Percentiles rank a stretch among this genome's conserved stretches.
These are phyloP conservation scores for Notothenia rossii DNA, from an alignment of 2,113 vertebrate genomes.

Conservation along the genomic window DNA sequence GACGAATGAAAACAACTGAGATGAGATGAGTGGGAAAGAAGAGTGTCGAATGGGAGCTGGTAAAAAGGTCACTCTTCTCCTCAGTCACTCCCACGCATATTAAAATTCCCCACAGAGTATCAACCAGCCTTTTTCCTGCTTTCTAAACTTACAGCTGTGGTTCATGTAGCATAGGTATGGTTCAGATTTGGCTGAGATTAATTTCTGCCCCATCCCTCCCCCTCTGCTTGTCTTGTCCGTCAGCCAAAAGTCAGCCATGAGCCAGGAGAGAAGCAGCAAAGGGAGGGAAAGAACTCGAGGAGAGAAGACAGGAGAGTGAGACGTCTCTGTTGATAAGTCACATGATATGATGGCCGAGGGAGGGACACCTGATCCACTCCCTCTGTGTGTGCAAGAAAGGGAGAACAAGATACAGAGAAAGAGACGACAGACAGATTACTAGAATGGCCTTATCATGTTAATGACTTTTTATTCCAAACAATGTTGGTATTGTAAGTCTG, in stretches of 20 bases:
- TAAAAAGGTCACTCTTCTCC: slow-evolving; percentile 68
- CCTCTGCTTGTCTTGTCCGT: slow-evolving; percentile 36
- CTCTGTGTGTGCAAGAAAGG: slow-evolving; percentile 22
- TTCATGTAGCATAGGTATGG: background rate
- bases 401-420: slow-evolving; percentile 13
- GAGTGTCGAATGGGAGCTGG: slow-evolving; percentile 42
- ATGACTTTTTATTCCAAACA: slow-evolving; percentile 16
- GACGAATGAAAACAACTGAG: slow-evolving; percentile 36
- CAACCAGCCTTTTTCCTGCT: background rate
- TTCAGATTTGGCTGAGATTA: slow-evolving; percentile 44
- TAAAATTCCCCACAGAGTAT: slow-evolving; percentile 34
- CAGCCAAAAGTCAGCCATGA: slow-evolving; percentile 41
- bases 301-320: slow-evolving; percentile 25
- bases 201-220: slow-evolving; percentile 8
- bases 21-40: slow-evolving; percentile 37
- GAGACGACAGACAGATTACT: slow-evolving; percentile 15
- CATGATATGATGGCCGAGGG: slow-evolving; percentile 42
- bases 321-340: slow-evolving; percentile 50
- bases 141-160: slow-evolving; percentile 22
- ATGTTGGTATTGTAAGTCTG: slow-evolving; percentile 22
- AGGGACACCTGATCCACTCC: slow-evolving; percentile 59
- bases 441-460: slow-evolving; percentile 20
- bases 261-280: slow-evolving; percentile 4
- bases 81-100: slow-evolving; percentile 46
- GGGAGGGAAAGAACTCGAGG: slow-evolving; percentile 8